These are phyloP conservation scores for Gobius niger DNA, from an alignment of 2,113 vertebrate species.

Conservation along the genomic window DNA sequence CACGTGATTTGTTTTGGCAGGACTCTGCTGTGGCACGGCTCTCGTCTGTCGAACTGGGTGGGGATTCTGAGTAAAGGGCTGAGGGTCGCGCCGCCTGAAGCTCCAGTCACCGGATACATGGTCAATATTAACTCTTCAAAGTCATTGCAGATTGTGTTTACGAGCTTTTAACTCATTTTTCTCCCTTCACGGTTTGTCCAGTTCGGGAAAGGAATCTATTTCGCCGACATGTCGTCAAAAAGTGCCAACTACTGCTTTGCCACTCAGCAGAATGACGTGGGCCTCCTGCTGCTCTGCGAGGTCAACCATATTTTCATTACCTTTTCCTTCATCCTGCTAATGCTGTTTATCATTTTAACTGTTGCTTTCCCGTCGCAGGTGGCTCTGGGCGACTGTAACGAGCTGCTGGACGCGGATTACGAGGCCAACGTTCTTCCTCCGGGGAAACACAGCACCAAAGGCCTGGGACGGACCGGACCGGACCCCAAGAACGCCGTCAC, in stretches of 20 bases:
- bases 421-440: constrained; percentile 76
- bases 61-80: constrained; percentile 88
- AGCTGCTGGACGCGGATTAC: constrained; percentile 81
- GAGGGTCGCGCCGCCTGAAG: constrained; percentile 86
- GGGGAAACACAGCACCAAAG: constrained; percentile 87
- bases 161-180: not conserved
- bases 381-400: constrained; percentile 83
- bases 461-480: constrained; percentile 84
- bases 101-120: constrained; percentile 90
- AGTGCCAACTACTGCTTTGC: constrained; percentile 92
- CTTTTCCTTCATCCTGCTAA: too few relatives aligned
- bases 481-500: constrained; percentile 65
- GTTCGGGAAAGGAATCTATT: constrained; percentile 95
- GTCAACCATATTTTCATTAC: too few relatives aligned
- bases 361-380: constrained; percentile 73
- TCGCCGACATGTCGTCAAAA: constrained; percentile 93
- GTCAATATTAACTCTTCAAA: constrained; percentile 53
- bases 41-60: constrained; percentile 88
- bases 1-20: constrained; percentile 69
- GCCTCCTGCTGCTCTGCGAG: constrained; percentile 85
- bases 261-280: constrained; percentile 73
- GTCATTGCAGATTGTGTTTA: too few relatives aligned
- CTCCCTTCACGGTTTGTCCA: constrained; percentile 46
- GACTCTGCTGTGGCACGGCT: constrained; percentile 90
- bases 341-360: not conserved